Base-by-base conservation (phyloP, 2,113 vertebrate species). In the Entelurus aequoreus region DNA sequence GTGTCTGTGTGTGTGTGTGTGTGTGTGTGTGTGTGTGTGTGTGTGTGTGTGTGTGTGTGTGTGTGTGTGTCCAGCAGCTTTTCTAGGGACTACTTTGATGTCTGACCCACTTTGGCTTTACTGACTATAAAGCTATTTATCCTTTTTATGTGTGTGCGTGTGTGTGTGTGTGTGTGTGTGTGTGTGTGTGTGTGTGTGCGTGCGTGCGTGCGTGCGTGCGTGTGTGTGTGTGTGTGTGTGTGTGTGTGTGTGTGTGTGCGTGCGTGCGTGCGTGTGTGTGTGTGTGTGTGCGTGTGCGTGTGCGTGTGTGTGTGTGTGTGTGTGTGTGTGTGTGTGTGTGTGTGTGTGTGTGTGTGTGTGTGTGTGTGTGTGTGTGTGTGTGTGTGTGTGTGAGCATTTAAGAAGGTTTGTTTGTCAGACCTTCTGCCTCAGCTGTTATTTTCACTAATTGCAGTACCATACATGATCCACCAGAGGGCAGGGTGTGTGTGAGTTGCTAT, bases 51-150 rank as follows among this genome's bases (percentile, higher is more conserved):
- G 47, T 42, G 65, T 68, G 63, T 69, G 60, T 58, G 1, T 72
- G 63, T 62, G 63, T 68, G 76, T 62, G 76, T 69, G 48, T 85
- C 74, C 70, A 76, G 75, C 83, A 85, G 84, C 83, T 87, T 83
- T 85, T 82, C 62, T 62, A 84, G 76, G 70, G 87, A 80, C 85
- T 84, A 87, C 87, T 87, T 88, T 87, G 83, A 86, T 86, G 87
- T 87, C 80, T 88, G 87, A 88, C 85, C 85, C 87, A 88, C 85
- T 88, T 88, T 84, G 85, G 77, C 80, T 84, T 82, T 84, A 82
- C 83, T 68, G 82, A 84, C 76, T 77, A 83, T 84, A 84, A 86
- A 87, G 77, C 83, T 86, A 84, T 87, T 88, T 84, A 86, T 86
- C 86, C 84, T 77, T 80, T 72, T 71, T 61, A 63, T 65, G 57